phyloP scores from a whole-genome alignment of 1,140 invertebrate species.

The Calliphora vicina region DNA sequence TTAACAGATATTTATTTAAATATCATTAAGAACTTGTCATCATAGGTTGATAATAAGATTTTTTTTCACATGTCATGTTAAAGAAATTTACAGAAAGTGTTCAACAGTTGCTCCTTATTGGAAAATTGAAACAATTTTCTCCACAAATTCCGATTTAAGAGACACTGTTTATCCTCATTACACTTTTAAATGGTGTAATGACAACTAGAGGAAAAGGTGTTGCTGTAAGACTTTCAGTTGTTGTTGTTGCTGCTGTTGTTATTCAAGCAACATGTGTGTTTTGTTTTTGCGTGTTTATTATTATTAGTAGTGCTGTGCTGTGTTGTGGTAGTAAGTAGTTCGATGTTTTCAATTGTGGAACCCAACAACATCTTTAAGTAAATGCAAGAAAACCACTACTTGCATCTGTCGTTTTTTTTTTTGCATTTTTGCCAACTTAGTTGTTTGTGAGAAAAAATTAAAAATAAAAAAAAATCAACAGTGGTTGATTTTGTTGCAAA shows the following conservation, averaged over 20 bases:
- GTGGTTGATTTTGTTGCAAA: neutral
- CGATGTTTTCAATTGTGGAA: neutral
- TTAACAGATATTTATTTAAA: too few species aligned
- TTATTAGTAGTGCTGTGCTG: neutral
- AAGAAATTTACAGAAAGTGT: too few species aligned
- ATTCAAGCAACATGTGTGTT: neutral
- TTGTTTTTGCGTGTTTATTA: neutral
- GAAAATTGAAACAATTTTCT: too few species aligned
- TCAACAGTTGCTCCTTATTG: too few species aligned
- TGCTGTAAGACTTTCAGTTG: neutral
- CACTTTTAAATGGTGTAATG: too few species aligned
- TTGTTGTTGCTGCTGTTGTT: neutral
- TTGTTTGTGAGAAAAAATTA: neutral
- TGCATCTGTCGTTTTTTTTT: conserved; percentile 1
- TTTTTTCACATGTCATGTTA: too few species aligned
- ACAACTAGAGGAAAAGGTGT: conserved; percentile 4
- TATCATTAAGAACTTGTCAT: too few species aligned
- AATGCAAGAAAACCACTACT: neutral
- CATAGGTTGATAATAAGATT: too few species aligned
- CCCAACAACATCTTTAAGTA: neutral
- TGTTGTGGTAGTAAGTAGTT: neutral
- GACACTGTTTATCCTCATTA: too few species aligned
- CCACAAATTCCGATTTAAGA: too few species aligned
- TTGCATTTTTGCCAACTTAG: neutral
- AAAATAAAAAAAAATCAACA: neutral